Evolutionary conservation across 2,888 invertebrate species (phyloP).

Genomic region (Caenorhabditis imperialis): DNA sequence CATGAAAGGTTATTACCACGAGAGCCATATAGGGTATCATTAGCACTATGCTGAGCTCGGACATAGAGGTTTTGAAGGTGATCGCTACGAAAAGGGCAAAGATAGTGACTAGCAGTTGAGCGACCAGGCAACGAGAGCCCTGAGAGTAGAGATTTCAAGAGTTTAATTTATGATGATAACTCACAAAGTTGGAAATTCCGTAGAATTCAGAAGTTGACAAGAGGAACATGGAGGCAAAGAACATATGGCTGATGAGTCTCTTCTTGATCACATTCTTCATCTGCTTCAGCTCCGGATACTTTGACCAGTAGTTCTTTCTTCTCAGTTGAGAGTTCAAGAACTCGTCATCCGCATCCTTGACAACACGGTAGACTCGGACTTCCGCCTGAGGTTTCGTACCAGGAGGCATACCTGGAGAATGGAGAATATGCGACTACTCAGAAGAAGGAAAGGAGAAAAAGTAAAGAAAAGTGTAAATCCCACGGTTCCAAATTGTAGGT

Average conservation of each 20-base stretch:
- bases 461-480: not conserved
- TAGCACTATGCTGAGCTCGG: not conserved
- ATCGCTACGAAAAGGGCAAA: not conserved
- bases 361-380: conserved; percentile 3
- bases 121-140: not conserved
- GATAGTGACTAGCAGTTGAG: not conserved
- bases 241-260: conserved; percentile 7
- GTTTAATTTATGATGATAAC: not conserved
- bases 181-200: conserved; percentile 1
- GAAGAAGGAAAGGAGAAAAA: conserved; percentile 1
- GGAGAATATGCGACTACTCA: not conserved
- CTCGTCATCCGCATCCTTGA: not conserved
- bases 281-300: conserved; percentile 17
- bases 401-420: too few relatives aligned
- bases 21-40: conserved; percentile 21
- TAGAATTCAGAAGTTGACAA: conserved; percentile 10
- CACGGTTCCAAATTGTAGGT: too few relatives aligned
- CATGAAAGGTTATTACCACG: conserved; percentile 7
- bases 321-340: not conserved
- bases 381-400: not conserved
- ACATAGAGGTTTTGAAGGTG: conserved; percentile 10
- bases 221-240: conserved; percentile 26
- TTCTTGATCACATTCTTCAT: not conserved
- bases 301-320: conserved; percentile 23
- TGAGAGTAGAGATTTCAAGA: not conserved